Base-by-base conservation (phyloP, 2,888 invertebrate genomes). In the Epistrophe eligans region DNA sequence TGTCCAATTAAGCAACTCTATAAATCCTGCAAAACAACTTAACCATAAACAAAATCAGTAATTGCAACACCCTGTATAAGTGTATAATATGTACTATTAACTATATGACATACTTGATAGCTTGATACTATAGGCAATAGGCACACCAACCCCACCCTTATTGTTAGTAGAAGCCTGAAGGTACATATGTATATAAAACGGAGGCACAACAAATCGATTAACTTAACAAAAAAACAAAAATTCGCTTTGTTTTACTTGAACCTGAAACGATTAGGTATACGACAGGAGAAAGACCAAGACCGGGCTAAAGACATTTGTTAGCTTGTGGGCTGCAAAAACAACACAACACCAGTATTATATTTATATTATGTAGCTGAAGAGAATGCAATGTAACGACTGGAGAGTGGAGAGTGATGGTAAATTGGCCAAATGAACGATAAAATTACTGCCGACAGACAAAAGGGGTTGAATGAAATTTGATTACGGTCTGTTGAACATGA, bases 1-100 rank as follows among this genome's bases (percentile, higher is more conserved):
- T 72, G 76, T 60, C 67, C 81, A 84, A 81, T 81, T 81, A 84
- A 73, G 72, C 60, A 80, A 72, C n/a, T n/a, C n/a, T n/a, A n/a
- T n/a, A n/a, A n/a, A n/a, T n/a, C n/a, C n/a, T n/a, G n/a, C n/a
- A n/a, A n/a, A n/a, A n/a, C 77, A 84, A 77, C 73, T 73, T 84
- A 77, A 73, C 77, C 84, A 88, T 84, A 84, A 71, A 81, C 84
- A 84, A 84, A 84, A 81, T 84, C 77, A 77, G 67, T 76, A 80
- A 73, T 76, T 87, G 66, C 85, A 79, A 62, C 85, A 77, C 84
- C 72, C 73, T 67, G 15, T 55, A 28, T n/a, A 32, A 57, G 24
- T 24, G 24, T 24, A 24, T 24, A 24, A 24, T 24, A 24, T 24
- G 24, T 24, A 24, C 24, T 24, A 24, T 24, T 24, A 2, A 24